Evolutionary conservation across 2,797 vertebrate genomes (phyloP).

Genomic region (Salarias fasciatus): DNA sequence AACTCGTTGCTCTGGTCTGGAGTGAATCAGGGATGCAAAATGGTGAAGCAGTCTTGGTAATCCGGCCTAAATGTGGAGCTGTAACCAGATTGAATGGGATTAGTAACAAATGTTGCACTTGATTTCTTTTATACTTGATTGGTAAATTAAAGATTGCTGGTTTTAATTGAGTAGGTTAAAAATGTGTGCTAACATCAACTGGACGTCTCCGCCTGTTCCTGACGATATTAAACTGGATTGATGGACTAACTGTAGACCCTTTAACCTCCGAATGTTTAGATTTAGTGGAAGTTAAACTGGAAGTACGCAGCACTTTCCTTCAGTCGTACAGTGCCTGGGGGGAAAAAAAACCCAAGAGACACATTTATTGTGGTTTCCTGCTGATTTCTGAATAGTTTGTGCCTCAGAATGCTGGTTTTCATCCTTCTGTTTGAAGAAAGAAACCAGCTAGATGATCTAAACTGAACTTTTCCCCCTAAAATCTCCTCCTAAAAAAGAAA

Average conservation of each 20-base stretch:
- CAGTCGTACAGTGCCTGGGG: not conserved
- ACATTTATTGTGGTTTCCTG: conserved; percentile 1
- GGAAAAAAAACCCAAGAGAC: too few relatives aligned
- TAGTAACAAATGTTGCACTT: not conserved
- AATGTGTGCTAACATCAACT: too few relatives aligned
- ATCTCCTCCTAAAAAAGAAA: too few relatives aligned
- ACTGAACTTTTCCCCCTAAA: too few relatives aligned
- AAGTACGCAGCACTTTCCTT: conserved; percentile 21
- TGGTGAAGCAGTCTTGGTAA: not conserved
- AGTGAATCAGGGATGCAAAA: conserved; percentile 12
- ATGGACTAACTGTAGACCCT: conserved; percentile 30
- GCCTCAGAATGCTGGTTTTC: not conserved
- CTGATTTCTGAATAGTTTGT: not conserved
- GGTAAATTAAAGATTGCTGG: too few relatives aligned
- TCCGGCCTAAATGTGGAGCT: not conserved
- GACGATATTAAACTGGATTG: too few relatives aligned
- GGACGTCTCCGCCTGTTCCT: too few relatives aligned
- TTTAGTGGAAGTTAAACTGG: conserved; percentile 14
- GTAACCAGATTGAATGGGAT: not conserved
- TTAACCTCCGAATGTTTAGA: not conserved
- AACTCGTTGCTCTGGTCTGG: too few relatives aligned
- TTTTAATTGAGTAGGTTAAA: conserved; percentile 4
- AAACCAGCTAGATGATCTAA: not conserved
- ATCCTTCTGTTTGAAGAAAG: not conserved
- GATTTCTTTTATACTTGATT: too few relatives aligned